Evolutionary conservation across 2,113 vertebrate genomes (phyloP).

Genomic region (Clupea harengus): DNA sequence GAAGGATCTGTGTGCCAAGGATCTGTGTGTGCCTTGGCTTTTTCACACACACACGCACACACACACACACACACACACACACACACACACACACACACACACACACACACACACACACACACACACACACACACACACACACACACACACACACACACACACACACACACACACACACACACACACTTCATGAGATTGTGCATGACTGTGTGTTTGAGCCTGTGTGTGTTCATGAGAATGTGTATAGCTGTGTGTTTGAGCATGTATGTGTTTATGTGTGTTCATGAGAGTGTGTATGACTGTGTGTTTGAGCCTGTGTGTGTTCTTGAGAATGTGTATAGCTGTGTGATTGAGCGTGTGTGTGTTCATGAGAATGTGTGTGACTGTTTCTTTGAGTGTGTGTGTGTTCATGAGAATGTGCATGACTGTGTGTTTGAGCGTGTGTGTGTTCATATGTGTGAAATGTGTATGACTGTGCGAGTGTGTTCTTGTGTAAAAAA

Average conservation of each 20-base stretch:
- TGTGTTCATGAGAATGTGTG: conserved; percentile 18
- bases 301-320: conserved; percentile 14
- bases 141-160: too few relatives aligned
- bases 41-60: too few relatives aligned
- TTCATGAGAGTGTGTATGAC: background rate
- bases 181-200: background rate
- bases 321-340: conserved; percentile 6
- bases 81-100: too few relatives aligned
- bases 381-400: conserved; percentile 3
- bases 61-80: too few relatives aligned
- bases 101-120: too few relatives aligned
- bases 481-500: background rate
- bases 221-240: too few relatives aligned
- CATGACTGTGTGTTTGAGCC: too few relatives aligned
- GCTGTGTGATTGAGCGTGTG: background rate
- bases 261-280: background rate
- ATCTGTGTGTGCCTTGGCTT: too few relatives aligned
- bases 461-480: too few relatives aligned
- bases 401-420: background rate
- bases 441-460: background rate
- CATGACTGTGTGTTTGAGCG: conserved; percentile 13
- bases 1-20: background rate
- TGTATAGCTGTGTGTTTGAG: background rate
- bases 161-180: too few relatives aligned
- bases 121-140: too few relatives aligned